phyloP scores from a whole-genome alignment of 2,888 invertebrate species.

The Tanaodytes sp. region DNA sequence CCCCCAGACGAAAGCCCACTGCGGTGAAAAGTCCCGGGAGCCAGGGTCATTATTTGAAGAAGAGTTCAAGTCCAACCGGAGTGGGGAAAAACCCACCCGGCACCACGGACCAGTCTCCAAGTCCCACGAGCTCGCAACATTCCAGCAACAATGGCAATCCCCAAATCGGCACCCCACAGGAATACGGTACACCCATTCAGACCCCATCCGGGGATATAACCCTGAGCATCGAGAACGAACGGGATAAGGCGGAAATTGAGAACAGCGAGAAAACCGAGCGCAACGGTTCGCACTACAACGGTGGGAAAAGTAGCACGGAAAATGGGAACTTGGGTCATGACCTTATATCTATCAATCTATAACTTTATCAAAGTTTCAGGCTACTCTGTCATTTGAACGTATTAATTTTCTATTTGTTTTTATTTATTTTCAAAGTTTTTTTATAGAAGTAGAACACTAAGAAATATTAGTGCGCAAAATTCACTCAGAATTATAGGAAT shows the following conservation, averaged over 20 bases:
- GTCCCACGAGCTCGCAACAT: slow-evolving; percentile 62
- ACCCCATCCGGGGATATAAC: slow-evolving; percentile 71
- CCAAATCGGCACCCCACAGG: slow-evolving; percentile 38
- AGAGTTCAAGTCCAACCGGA: slow-evolving; percentile 91
- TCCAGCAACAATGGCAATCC: slow-evolving; percentile 44
- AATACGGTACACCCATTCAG: slow-evolving; percentile 63
- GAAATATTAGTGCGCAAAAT: no score
- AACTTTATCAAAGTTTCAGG: no score
- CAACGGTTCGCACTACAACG: slow-evolving; percentile 52
- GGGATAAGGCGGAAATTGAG: slow-evolving; percentile 76
- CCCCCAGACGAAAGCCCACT: slow-evolving; percentile 81
- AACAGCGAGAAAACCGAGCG: slow-evolving; percentile 76
- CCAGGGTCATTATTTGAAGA: slow-evolving; percentile 88
- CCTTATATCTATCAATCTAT: no score
- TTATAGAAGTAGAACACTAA: no score
- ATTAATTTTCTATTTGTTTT: no score
- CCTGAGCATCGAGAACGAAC: slow-evolving; percentile 74
- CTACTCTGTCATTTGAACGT: no score
- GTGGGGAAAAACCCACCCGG: slow-evolving; percentile 77
- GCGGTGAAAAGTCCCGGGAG: slow-evolving; percentile 91
- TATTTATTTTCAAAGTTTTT: no score
- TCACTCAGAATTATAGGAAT: no score
- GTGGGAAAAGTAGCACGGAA: slow-evolving; percentile 76
- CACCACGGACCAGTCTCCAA: slow-evolving; percentile 71
- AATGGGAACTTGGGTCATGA: slow-evolving; percentile 83